Conservation (phyloP, 1,140 invertebrate genomes). For the Acromyrmex heyeri region DNA sequence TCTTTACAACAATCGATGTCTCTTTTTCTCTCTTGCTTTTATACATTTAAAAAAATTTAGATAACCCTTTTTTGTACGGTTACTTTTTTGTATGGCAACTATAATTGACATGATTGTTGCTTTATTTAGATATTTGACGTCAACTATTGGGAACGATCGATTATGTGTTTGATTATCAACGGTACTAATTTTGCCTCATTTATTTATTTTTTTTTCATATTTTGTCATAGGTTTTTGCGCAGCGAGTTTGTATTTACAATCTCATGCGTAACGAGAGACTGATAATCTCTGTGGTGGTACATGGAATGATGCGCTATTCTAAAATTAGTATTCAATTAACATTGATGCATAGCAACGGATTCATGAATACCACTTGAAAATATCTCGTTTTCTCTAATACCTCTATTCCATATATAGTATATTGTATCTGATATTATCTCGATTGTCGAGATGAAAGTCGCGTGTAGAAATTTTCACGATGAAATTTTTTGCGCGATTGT, state of each 20-base stretch:
- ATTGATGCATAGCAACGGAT: constrained; percentile 1
- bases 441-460: neutral
- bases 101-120: neutral
- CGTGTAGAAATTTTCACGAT: constrained; percentile 16
- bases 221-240: neutral
- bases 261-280: neutral
- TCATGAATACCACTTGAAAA: neutral
- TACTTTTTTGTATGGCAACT: neutral
- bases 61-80: neutral
- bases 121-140: constrained; percentile 5
- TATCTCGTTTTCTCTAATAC: constrained; percentile 1
- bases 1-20: neutral
- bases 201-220: neutral
- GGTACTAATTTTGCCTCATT: neutral
- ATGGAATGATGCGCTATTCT: neutral
- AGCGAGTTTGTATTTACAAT: constrained; percentile 4
- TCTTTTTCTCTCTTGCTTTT: neutral
- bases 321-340: constrained; percentile 29
- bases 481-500: neutral
- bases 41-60: neutral
- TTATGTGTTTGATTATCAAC: neutral
- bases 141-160: neutral
- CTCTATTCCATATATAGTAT: neutral
- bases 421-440: neutral
- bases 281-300: neutral